Percentiles rank a stretch among this genome's conserved stretches.
These are phyloP conservation scores for Cardiocondyla obscurior DNA, from an alignment of 1,140 invertebrate species.

Conservation along the genomic window DNA sequence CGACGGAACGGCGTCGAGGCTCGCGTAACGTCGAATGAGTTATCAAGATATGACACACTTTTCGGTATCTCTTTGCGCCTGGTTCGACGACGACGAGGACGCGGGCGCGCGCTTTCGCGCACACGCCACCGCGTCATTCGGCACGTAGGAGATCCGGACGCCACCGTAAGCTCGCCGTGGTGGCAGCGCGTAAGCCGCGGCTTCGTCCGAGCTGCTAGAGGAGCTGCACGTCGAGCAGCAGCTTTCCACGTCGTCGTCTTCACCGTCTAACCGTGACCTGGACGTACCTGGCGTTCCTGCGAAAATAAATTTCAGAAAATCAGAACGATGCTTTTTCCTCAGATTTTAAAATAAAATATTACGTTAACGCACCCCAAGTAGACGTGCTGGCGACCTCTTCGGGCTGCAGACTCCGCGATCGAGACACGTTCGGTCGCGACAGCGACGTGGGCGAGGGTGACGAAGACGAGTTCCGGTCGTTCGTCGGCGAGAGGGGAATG, in stretches of 20 bases:
- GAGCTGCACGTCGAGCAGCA: slow-evolving; percentile 95
- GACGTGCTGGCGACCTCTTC: slow-evolving; percentile 82
- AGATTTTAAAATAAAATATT: neutral
- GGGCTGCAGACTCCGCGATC: slow-evolving; percentile 79
- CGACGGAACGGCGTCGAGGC: neutral
- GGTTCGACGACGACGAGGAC: slow-evolving; percentile 71
- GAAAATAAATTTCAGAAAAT: neutral
- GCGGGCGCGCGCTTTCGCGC: slow-evolving; percentile 87
- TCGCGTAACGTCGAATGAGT: neutral
- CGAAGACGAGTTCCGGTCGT: slow-evolving; percentile 75
- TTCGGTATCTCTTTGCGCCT: slow-evolving; percentile 77
- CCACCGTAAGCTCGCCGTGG: slow-evolving; percentile 92
- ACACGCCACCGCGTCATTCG: slow-evolving; percentile 93
- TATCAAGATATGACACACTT: slow-evolving; percentile 82
- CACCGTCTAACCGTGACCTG: slow-evolving; percentile 58
- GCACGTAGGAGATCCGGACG: slow-evolving; percentile 94
- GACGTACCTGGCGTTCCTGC: slow-evolving; percentile 55
- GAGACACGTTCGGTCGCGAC: slow-evolving; percentile 74
- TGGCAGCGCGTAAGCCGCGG: slow-evolving; percentile 92
- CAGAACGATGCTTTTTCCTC: neutral
- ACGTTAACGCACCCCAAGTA: slow-evolving; percentile 76
- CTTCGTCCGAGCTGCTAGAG: slow-evolving; percentile 92
- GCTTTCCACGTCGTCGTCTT: slow-evolving; percentile 88
- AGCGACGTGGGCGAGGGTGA: slow-evolving; percentile 81
- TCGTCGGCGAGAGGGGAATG: slow-evolving; percentile 76